These are phyloP conservation scores for Pocillopora verrucosa DNA, from an alignment of 64 coral and sea anemone genomes.

Conservation along the genomic window DNA sequence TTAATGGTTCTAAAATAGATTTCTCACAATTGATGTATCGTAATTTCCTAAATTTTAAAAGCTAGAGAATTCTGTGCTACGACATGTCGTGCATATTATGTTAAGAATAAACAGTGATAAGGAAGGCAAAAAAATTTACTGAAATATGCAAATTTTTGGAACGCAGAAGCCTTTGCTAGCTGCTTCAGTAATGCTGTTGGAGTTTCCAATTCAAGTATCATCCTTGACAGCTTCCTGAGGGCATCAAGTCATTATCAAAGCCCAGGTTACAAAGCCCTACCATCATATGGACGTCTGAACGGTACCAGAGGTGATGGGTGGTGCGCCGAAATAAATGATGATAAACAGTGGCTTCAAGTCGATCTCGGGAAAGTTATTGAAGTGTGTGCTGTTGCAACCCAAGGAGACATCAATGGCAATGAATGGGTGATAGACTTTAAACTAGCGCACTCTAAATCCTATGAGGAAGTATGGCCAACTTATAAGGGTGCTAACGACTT, in stretches of 20 bases:
- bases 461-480: not conserved
- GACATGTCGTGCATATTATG: too few species aligned
- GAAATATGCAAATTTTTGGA: too few species aligned
- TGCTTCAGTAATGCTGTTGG: conserved; percentile 11
- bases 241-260: not conserved
- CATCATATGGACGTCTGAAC: conserved; percentile 14
- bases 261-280: too few species aligned
- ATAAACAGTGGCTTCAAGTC: conserved; percentile 25
- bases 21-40: too few species aligned
- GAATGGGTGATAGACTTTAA: not conserved
- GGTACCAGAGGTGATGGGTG: not conserved
- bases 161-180: not conserved
- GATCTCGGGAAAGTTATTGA: not conserved
- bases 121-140: too few species aligned
- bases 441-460: not conserved
- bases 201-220: not conserved
- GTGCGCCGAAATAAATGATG: not conserved
- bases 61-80: too few species aligned
- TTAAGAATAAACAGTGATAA: too few species aligned
- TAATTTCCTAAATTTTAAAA: too few species aligned
- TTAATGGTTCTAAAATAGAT: too few species aligned
- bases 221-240: conserved; percentile 6
- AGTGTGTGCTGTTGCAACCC: conserved; percentile 23
- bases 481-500: not conserved
- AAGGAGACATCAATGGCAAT: not conserved